Evolutionary conservation across 1,140 invertebrate species (phyloP).

Genomic region (fruit fly (Drosophila melanogaster)): Release_6_plus_ISO1_MT NT_033777.3:25352001-25352500

Average conservation of each 20-base stretch:
- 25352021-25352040: slow-evolving; percentile 53
- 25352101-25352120: slow-evolving; percentile 83
- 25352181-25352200: slow-evolving; percentile 73
- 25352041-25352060: slow-evolving; percentile 67
- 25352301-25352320: too few relatives aligned
- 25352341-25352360: too few relatives aligned
- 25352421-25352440: too few relatives aligned
- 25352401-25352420: too few relatives aligned
- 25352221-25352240: background rate
- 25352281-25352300: background rate
- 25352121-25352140: slow-evolving; percentile 79
- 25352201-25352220: background rate
- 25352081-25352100: slow-evolving; percentile 71
- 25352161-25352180: slow-evolving; percentile 65
- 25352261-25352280: background rate
- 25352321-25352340: too few relatives aligned
- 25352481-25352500: too few relatives aligned
- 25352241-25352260: background rate
- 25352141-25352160: slow-evolving; percentile 72
- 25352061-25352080: slow-evolving; percentile 72
- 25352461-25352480: too few relatives aligned
- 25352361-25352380: too few relatives aligned
- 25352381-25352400: too few relatives aligned
- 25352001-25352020: slow-evolving; percentile 75
- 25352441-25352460: too few relatives aligned